phyloP scores from a whole-genome alignment of 2,797 vertebrate species.

The Simalia tracyae region DNA sequence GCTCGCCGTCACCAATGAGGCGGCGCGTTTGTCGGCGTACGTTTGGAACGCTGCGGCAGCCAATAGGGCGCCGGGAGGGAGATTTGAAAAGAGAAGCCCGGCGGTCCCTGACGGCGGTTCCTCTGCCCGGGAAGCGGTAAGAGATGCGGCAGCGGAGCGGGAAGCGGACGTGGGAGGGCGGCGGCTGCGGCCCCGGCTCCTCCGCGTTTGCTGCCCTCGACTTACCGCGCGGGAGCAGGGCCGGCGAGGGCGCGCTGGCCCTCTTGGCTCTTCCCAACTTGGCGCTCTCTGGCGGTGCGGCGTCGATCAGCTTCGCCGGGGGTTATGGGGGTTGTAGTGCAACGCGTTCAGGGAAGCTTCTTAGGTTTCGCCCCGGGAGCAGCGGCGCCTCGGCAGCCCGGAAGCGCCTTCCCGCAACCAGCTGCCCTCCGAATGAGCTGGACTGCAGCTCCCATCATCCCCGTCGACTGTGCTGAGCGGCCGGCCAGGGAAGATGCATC shows the following conservation, averaged over 20 bases:
- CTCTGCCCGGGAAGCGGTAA: not conserved
- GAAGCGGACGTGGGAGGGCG: not conserved
- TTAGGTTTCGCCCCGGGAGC: not conserved
- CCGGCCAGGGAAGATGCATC: not conserved
- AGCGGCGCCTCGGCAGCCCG: too few species aligned
- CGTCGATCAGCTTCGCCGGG: not conserved
- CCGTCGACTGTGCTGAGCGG: not conserved
- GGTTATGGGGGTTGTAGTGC: not conserved
- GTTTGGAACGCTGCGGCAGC: not conserved
- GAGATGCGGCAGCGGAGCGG: too few species aligned
- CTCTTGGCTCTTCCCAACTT: not conserved
- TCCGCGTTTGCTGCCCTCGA: too few species aligned
- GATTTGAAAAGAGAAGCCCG: constrained; percentile 1
- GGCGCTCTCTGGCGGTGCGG: not conserved
- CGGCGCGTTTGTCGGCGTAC: not conserved
- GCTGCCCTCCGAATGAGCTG: not conserved
- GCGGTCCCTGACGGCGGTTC: not conserved
- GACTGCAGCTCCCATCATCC: not conserved
- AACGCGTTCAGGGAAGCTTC: not conserved
- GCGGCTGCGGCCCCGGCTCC: not conserved
- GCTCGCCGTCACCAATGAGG: not conserved
- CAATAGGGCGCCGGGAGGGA: not conserved
- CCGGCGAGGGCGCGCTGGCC: not conserved
- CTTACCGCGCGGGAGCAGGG: too few species aligned
- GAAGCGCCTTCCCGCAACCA: too few species aligned